Percentiles rank a stretch among this genome's conserved stretches.
Conservation (phyloP, 2,797 vertebrate species). For the Neosilurus mollespiculum region DNA sequence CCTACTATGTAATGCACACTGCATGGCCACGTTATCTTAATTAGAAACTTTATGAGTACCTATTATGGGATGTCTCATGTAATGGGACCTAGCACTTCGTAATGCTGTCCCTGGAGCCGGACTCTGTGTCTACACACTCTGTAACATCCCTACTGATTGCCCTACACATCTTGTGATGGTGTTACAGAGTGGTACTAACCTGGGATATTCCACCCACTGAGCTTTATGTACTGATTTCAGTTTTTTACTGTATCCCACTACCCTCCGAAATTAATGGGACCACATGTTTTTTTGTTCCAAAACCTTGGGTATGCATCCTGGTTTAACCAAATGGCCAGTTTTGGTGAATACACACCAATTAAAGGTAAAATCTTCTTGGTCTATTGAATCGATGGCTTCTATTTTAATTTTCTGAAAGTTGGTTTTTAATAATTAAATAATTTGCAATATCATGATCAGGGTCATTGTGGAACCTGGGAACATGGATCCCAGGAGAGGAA, state of each 20-base stretch:
- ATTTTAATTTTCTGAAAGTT: not conserved
- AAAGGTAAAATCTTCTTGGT: not conserved
- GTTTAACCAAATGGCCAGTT: not conserved
- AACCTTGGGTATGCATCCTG: not conserved
- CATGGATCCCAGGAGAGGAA: not conserved
- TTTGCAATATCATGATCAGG: not conserved
- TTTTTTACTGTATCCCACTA: too few relatives aligned
- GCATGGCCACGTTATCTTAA: not conserved
- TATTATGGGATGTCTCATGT: too few relatives aligned
- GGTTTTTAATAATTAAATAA: not conserved
- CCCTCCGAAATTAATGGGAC: not conserved
- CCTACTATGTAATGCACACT: not conserved
- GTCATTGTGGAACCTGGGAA: not conserved
- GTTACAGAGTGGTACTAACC: too few relatives aligned
- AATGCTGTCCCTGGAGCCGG: too few relatives aligned
- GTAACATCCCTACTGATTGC: too few relatives aligned
- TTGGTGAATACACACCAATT: not conserved
- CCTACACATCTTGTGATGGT: too few relatives aligned
- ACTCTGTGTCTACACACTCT: too few relatives aligned
- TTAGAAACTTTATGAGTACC: not conserved
- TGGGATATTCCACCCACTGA: too few relatives aligned
- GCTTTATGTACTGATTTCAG: too few relatives aligned
- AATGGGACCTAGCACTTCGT: too few relatives aligned
- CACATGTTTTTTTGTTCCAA: not conserved
- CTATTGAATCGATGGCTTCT: not conserved